Evolutionary conservation across 2,113 vertebrate species (phyloP), one percentile per base, ranked within the genome.

Genomic region (Lycocorax pyrrhopterus): DNA sequence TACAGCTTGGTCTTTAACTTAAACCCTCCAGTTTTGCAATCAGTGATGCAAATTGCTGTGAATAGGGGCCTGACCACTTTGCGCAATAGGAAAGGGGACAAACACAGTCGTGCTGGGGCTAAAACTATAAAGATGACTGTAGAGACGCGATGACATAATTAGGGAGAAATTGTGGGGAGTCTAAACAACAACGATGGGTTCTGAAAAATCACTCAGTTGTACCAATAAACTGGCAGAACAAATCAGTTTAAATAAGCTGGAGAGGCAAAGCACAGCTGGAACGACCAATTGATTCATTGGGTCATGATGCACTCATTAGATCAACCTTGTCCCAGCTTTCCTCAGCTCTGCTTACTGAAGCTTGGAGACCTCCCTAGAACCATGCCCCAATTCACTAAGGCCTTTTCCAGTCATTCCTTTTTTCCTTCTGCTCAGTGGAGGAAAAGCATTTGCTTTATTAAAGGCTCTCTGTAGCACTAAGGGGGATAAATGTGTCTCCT

Each of bases 221-320:
- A 90, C 60, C 90, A 93, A 92, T 90, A 92, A 95, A 80, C 79
- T 94, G 93, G 96, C 95, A 96, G 92, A 96, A 96, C 90, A 90
- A 95, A 93, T 96, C 92, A 92, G 83, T 86, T 96, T 90, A 90
- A 91, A 84, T 80, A 95, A 96, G 79, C 93, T 86, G 76, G 64
- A 95, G 82, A 93, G 55, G 91, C 60, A 90, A 94, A 93, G 66
- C 94, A 95, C 92, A 96, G 95, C 96, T 96, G 94, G 93, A 96
- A 95, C 3, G 1, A 88, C 93, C 92, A 92, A 88, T 84, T 90
- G 93, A 78, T 94, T 96, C 92, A 90, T 74, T 86, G 85, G 93
- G 85, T 96, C 94, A 94, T 95, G 94, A 97, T 97, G 85, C 72
- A 90, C 94, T 96, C 95, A 97, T 96, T 96, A 96, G 95, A 95